These are phyloP conservation scores for Siniperca obscura DNA, from an alignment of 2,797 vertebrate genomes.

Conservation along the genomic window DNA sequence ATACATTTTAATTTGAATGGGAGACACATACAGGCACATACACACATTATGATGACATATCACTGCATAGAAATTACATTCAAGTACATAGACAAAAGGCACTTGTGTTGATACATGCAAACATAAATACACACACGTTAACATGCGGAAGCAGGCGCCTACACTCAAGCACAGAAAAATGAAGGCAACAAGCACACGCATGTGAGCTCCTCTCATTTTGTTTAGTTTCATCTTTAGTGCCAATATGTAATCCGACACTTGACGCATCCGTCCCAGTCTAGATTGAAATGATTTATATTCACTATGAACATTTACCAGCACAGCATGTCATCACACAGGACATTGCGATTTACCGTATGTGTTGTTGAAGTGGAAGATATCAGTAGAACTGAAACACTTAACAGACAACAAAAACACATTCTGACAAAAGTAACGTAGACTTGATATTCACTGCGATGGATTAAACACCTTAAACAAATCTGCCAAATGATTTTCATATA, in stretches of 20 bases:
- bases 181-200: background rate
- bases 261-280: constrained; percentile 6
- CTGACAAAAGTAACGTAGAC: background rate
- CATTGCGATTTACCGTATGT: background rate
- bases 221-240: constrained; percentile 28
- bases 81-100: constrained; percentile 13
- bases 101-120: constrained; percentile 28
- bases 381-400: background rate
- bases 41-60: constrained; percentile 19
- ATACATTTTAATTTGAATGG: constrained; percentile 13
- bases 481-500: background rate
- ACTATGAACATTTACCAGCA: constrained; percentile 3
- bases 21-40: constrained; percentile 57
- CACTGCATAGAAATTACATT: background rate
- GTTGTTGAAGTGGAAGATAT: background rate
- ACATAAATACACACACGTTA: constrained; percentile 13
- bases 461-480: background rate
- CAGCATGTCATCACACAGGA: background rate
- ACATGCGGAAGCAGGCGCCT: background rate
- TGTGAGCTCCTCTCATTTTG: constrained; percentile 9
- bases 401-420: background rate
- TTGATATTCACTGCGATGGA: background rate
- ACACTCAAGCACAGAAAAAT: background rate
- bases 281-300: constrained; percentile 6
- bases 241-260: background rate